Base-by-base conservation (phyloP, 2,797 vertebrate genomes). In the Chelmon rostratus region DNA sequence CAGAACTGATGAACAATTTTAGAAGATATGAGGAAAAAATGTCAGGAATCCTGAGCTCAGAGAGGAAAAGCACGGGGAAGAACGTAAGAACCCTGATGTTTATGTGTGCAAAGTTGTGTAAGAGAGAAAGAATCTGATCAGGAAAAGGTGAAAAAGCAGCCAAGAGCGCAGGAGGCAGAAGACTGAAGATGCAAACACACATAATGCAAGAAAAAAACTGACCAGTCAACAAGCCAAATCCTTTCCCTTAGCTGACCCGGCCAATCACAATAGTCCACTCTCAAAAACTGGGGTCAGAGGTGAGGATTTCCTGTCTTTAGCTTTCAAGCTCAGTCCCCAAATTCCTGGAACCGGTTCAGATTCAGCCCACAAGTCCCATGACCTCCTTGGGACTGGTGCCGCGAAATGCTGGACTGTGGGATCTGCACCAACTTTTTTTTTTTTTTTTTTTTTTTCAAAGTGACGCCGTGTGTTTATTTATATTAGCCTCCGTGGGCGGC, bases 381-480 rank as follows among this genome's bases (percentile, higher is more conserved):
- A 89, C 76, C 84, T 74, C 4, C 5, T 2, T 23, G 81, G 53
- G 73, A 57, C 61, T 70, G 59, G 31, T 58, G 79, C 64, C 0
- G 53, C 53, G 4, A 19, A 18, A 46, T 1, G 47, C 54, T 6
- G 68, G 40, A 57, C 77, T 72, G 59, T 73, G 83, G 78, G 82
- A 87, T 68, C 72, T 9, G 25, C 28, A 47, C 68, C 12, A 40
- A 40, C 57, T 37, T 63, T 33, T 66, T 33, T 57, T 68, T 64
- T 52, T 35, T 21, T 64, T 74, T 54, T 54, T 35, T 50, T 57
- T 28, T 44, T 62, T 37, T 13, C 52, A 21, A 76, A 75, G 59
- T 66, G 81, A 47, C 42, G 31, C 33, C 52, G 54, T 38, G 54
- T 78, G 75, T 81, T 87, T 87, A 73, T 89, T 89, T 84, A 86